Percentiles rank a stretch among this genome's conserved stretches.
These are phyloP conservation scores for Ivindomyrus marchei DNA, from an alignment of 2,113 vertebrate genomes.

Conservation along the genomic window DNA sequence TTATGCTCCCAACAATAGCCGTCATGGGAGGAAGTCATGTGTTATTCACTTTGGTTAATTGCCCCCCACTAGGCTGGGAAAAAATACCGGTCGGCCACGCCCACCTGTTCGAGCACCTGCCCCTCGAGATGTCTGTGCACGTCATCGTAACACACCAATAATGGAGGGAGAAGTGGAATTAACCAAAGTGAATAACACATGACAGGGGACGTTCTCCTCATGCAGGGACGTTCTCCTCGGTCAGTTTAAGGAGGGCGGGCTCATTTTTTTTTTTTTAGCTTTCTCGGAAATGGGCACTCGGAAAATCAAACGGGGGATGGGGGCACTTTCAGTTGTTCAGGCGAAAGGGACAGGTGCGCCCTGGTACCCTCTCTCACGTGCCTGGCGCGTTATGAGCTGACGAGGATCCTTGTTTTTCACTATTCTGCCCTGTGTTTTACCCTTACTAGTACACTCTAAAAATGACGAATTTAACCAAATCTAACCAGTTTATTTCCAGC, in stretches of 20 bases:
- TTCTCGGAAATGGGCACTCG: too few species aligned
- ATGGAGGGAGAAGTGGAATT: background rate
- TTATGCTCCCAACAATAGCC: background rate
- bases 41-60: background rate
- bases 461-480: background rate
- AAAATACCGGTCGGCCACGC: background rate
- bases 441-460: background rate
- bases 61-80: too few species aligned
- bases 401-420: background rate
- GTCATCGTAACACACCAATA: background rate
- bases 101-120: background rate
- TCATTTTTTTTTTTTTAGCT: too few species aligned
- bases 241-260: too few species aligned
- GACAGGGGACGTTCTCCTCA: background rate
- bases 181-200: background rate
- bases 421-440: background rate
- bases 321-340: too few species aligned
- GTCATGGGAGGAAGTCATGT: background rate
- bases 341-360: background rate
- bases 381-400: background rate
- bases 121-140: background rate
- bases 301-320: too few species aligned
- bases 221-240: too few species aligned
- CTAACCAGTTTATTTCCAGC: background rate
- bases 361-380: background rate